phyloP scores from a whole-genome alignment of 2,888 invertebrate genomes.

The Pammene aurita region DNA sequence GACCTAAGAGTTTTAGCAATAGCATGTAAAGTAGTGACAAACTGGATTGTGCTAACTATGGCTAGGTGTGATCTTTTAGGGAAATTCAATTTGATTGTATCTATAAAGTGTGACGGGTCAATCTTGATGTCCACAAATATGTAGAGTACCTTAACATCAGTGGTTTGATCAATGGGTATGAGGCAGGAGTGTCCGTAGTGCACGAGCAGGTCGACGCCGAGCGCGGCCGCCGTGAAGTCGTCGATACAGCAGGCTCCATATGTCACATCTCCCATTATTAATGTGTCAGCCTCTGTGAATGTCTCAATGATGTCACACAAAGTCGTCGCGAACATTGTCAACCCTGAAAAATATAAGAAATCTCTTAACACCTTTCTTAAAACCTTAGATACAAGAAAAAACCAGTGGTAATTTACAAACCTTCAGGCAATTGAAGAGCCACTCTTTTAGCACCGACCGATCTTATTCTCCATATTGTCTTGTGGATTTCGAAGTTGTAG shows the following conservation, averaged over 20 bases:
- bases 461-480: constrained; percentile 98
- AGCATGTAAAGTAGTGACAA: constrained; percentile 95
- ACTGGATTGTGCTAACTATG: constrained; percentile 98
- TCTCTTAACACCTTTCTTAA: constrained; percentile 22
- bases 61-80: constrained; percentile 87
- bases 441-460: constrained; percentile 93
- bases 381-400: constrained; percentile 21
- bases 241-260: constrained; percentile 99
- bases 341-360: constrained; percentile 68
- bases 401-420: constrained; percentile 51
- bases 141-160: constrained; percentile 95
- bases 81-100: constrained; percentile 92
- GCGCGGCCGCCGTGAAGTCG: constrained; percentile 95
- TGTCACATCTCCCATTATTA: constrained; percentile 99
- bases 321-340: constrained; percentile 95
- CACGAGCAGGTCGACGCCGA: constrained; percentile 94
- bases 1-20: constrained; percentile 87
- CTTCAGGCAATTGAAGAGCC: constrained; percentile 98
- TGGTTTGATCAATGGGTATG: constrained; percentile 93
- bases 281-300: constrained; percentile 94
- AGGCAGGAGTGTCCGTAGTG: constrained; percentile 99
- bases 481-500: constrained; percentile 99
- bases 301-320: constrained; percentile 96
- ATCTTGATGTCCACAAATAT: constrained; percentile 99
- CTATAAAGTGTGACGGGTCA: constrained; percentile 95